A percentile compares a stretch with the other conserved stretches of the same genome.
These are phyloP conservation scores for Sinonovacula constricta DNA, from an alignment of 1,140 invertebrate species.

Conservation along the genomic window DNA sequence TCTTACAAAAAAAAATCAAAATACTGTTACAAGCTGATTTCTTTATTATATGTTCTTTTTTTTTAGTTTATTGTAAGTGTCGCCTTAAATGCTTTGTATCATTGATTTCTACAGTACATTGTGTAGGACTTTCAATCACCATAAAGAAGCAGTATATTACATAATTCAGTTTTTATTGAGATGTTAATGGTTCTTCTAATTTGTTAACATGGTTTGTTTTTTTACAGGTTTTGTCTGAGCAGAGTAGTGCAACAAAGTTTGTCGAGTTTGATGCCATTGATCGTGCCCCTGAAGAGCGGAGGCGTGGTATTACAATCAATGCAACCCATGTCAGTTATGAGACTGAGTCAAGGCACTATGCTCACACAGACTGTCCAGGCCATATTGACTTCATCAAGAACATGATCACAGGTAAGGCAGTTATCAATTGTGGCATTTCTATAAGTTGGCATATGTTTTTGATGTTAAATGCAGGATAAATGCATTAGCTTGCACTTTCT, in stretches of 20 bases:
- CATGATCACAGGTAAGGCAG: slow-evolving; percentile 71
- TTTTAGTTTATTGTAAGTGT: no score
- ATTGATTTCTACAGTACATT: no score
- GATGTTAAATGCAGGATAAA: not conserved
- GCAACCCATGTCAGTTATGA: slow-evolving; percentile 95
- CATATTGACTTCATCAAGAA: slow-evolving; percentile 97
- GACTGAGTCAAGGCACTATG: slow-evolving; percentile 92
- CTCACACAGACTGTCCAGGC: slow-evolving; percentile 97
- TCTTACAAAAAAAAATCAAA: no score
- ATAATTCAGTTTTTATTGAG: no score
- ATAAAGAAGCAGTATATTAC: no score
- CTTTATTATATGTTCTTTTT: no score
- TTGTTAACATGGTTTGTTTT: no score
- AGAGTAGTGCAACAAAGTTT: slow-evolving; percentile 82
- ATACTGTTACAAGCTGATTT: no score
- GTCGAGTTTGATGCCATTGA: slow-evolving; percentile 96
- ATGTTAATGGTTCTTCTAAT: no score
- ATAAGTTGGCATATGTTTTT: not conserved
- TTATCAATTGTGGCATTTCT: not conserved
- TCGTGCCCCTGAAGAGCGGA: slow-evolving; percentile 94
- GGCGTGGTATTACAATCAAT: slow-evolving; percentile 98
- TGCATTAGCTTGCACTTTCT: not conserved
- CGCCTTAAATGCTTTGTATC: no score
- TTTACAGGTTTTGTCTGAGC: slow-evolving; percentile 56
- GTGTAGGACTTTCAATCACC: no score